These are phyloP conservation scores for Xenentodon cancila DNA, from an alignment of 2,797 vertebrate genomes.

Conservation along the genomic window DNA sequence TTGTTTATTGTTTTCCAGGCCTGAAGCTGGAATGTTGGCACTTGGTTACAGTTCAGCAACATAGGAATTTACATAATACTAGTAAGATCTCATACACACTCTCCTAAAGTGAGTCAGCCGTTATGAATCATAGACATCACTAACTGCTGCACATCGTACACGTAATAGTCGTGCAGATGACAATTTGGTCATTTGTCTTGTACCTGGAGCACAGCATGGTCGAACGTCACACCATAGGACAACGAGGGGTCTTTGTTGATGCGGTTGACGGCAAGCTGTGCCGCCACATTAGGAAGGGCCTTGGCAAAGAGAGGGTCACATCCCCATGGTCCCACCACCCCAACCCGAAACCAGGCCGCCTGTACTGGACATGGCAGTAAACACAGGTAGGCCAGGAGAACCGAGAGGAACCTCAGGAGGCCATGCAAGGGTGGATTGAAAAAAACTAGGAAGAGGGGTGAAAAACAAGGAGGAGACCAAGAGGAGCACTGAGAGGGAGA, in stretches of 20 bases:
- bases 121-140: too few species aligned
- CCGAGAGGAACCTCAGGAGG: slow-evolving; percentile 54
- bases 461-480: neutral
- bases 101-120: too few species aligned
- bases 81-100: too few species aligned
- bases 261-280: slow-evolving; percentile 82
- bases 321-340: slow-evolving; percentile 89
- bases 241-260: slow-evolving; percentile 85
- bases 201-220: slow-evolving; percentile 84
- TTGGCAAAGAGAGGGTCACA: slow-evolving; percentile 90
- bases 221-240: slow-evolving; percentile 77
- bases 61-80: too few species aligned
- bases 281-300: slow-evolving; percentile 86
- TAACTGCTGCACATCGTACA: too few species aligned
- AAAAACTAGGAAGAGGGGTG: neutral
- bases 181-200: too few species aligned
- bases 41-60: too few species aligned
- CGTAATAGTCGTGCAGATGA: too few species aligned
- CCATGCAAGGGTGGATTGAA: slow-evolving; percentile 8
- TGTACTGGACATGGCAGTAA: slow-evolving; percentile 44
- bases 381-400: slow-evolving; percentile 50
- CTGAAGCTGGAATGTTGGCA: too few species aligned
- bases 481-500: neutral
- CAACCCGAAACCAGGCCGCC: slow-evolving; percentile 81
- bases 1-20: too few species aligned